Conservation (phyloP, 2,113 vertebrate genomes). For the Burhinus oedicnemus region DNA sequence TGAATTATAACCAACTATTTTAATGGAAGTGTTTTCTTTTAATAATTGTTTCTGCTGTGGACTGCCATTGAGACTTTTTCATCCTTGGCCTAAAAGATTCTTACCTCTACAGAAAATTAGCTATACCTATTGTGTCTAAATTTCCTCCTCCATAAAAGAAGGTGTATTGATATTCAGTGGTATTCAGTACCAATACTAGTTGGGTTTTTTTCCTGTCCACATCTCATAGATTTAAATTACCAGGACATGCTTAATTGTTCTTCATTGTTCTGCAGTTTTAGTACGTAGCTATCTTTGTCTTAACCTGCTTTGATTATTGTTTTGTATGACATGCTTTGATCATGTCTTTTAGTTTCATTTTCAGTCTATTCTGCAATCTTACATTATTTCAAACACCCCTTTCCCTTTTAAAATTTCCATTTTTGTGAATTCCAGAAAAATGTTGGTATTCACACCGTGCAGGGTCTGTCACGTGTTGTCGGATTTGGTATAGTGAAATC, state of each 20-base stretch:
- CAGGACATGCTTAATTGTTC: background rate
- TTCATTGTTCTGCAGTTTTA: background rate
- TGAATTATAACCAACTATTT: background rate
- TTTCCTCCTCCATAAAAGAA: background rate
- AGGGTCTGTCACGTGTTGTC: background rate
- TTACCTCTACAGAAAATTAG: background rate
- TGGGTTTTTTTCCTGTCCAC: background rate
- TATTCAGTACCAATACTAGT: background rate
- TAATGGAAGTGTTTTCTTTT: background rate
- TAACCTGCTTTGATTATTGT: background rate
- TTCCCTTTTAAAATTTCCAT: background rate
- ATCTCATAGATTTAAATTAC: background rate
- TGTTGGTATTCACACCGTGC: background rate
- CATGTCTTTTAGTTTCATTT: background rate
- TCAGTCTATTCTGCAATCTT: background rate
- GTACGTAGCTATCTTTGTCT: background rate
- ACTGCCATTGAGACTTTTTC: background rate
- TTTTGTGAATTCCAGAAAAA: background rate
- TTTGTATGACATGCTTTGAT: background rate
- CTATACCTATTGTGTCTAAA: background rate
- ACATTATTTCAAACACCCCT: background rate
- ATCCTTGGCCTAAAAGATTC: background rate
- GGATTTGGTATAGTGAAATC: background rate
- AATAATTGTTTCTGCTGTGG: background rate
- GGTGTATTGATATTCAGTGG: background rate